These are phyloP conservation scores for Stenotaenia linearis DNA, from an alignment of 2,888 invertebrate species.

Conservation along the genomic window DNA sequence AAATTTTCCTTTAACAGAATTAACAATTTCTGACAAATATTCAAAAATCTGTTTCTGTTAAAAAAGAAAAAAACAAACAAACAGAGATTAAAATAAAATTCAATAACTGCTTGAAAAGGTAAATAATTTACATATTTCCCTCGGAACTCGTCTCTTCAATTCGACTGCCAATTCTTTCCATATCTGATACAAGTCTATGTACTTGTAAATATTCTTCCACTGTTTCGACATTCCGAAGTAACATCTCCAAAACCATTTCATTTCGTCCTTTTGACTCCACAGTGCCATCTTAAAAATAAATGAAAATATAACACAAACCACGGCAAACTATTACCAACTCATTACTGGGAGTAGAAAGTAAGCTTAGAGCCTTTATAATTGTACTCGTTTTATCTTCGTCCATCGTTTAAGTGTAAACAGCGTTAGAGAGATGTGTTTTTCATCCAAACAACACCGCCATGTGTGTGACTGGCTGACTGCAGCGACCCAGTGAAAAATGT, in stretches of 20 bases:
- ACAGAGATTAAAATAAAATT: too few relatives aligned
- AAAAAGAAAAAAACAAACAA: not conserved
- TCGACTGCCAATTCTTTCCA: not conserved
- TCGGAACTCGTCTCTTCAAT: not conserved
- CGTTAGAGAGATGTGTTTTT: too few relatives aligned
- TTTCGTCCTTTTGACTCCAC: not conserved
- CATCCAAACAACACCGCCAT: too few relatives aligned
- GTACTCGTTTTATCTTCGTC: not conserved
- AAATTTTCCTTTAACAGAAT: not conserved
- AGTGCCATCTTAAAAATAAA: not conserved
- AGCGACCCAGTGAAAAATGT: not conserved
- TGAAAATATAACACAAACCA: not conserved
- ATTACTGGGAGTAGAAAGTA: not conserved
- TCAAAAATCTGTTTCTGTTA: not conserved
- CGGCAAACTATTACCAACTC: not conserved
- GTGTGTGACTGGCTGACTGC: not conserved
- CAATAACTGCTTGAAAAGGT: not conserved
- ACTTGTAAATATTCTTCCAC: not conserved
- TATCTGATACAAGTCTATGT: not conserved
- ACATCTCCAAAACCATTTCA: not conserved
- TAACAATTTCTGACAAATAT: not conserved
- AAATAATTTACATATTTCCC: not conserved
- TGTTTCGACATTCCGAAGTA: not conserved
- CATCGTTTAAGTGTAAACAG: not conserved
- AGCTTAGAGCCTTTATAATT: not conserved